These are phyloP conservation scores for Cynoglossus semilaevis DNA, from an alignment of 2,113 vertebrate genomes.

Conservation along the genomic window DNA sequence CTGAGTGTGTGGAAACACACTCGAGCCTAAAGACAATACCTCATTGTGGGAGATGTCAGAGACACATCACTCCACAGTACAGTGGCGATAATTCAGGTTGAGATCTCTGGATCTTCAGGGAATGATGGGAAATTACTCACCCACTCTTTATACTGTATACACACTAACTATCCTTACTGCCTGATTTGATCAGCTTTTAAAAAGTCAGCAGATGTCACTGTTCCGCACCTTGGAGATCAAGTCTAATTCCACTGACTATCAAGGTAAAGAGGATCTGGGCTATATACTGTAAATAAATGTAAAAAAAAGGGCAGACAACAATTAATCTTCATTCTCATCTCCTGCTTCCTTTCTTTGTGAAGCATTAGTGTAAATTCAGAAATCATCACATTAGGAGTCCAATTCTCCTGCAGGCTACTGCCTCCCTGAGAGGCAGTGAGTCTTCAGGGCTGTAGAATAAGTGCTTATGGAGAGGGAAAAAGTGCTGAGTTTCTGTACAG, in stretches of 20 bases:
- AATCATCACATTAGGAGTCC: slow-evolving; percentile 19
- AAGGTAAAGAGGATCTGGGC: too few relatives aligned
- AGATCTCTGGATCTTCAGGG: slow-evolving; percentile 3
- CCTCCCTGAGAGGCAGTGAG: slow-evolving; percentile 15
- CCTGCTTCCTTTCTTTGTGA: neutral
- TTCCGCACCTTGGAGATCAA: too few relatives aligned
- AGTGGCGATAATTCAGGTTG: too few relatives aligned
- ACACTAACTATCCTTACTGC: neutral
- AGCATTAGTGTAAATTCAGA: slow-evolving; percentile 19
- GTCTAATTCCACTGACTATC: neutral
- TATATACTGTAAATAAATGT: too few relatives aligned
- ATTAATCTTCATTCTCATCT: slow-evolving; percentile 1
- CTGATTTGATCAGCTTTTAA: neutral
- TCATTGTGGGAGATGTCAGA: neutral
- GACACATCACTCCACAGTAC: neutral
- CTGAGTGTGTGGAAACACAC: neutral
- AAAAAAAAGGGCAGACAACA: neutral
- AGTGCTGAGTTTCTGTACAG: slow-evolving; percentile 43
- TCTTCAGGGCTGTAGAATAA: slow-evolving; percentile 38
- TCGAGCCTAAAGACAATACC: neutral
- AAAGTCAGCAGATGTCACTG: neutral
- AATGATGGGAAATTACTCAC: neutral
- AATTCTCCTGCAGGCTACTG: slow-evolving; percentile 20
- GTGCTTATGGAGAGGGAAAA: slow-evolving; percentile 43
- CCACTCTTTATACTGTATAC: neutral